These are phyloP conservation scores for Limnephilus lunatus DNA, from an alignment of 2,888 invertebrate species.

Conservation along the genomic window DNA sequence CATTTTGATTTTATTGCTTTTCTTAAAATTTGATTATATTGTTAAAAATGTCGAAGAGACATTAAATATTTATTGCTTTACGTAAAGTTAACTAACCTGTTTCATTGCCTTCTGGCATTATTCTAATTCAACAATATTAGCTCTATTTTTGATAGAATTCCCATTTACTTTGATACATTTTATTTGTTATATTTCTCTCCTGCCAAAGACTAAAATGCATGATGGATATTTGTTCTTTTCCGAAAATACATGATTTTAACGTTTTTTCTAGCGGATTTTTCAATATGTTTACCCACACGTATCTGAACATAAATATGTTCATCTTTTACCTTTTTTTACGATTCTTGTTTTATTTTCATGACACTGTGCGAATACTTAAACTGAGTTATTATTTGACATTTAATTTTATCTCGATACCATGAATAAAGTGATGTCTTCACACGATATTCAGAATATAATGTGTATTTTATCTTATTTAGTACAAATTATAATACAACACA, in stretches of 20 bases:
- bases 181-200: neutral
- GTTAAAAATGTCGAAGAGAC: neutral
- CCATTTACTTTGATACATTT: neutral
- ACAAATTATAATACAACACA: no score
- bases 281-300: neutral
- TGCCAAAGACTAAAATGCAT: neutral
- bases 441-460: neutral
- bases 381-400: neutral
- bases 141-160: neutral
- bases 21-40: neutral
- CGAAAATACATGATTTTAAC: neutral
- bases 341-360: neutral
- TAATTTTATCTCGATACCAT: neutral
- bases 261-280: neutral
- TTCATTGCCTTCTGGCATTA: neutral
- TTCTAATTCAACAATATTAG: neutral
- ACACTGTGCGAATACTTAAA: neutral
- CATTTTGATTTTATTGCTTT: neutral
- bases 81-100: neutral
- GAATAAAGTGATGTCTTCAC: neutral
- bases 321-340: neutral
- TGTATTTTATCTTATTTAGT: no score
- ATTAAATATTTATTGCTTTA: neutral
- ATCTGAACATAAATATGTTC: neutral
- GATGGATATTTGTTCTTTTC: neutral